These are phyloP conservation scores for Polydrusus tereticollis DNA, from an alignment of 2,888 invertebrate species.

Conservation along the genomic window DNA sequence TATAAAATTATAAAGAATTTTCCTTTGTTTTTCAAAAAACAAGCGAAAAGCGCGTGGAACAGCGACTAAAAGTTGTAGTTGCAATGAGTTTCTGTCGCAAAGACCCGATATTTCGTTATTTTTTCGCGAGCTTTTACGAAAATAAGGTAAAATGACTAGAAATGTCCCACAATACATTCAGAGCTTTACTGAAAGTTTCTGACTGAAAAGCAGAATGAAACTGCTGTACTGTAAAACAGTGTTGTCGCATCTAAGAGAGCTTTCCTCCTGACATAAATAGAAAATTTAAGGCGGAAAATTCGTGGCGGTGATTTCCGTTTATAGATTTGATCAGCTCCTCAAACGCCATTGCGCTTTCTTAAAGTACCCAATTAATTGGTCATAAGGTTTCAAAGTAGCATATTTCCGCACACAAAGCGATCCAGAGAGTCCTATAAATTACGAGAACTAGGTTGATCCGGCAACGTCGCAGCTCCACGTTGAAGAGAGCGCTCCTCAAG, in stretches of 20 bases:
- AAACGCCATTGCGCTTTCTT: no score
- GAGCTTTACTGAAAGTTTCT: constrained; percentile 45
- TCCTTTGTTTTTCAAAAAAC: neutral
- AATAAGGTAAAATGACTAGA: constrained; percentile 26
- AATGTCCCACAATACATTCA: constrained; percentile 7
- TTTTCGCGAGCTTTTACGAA: constrained; percentile 15
- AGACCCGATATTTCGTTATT: neutral
- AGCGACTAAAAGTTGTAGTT: neutral
- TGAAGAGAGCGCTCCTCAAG: constrained; percentile 41
- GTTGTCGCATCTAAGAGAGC: constrained; percentile 27
- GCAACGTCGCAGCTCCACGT: constrained; percentile 19
- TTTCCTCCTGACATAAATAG: neutral
- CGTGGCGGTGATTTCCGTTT: no score
- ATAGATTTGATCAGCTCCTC: no score
- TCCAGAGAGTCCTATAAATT: neutral
- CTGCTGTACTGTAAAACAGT: constrained; percentile 27
- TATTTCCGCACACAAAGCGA: no score
- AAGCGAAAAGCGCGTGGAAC: neutral
- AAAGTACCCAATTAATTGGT: no score
- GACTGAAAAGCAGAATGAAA: constrained; percentile 49
- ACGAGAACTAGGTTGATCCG: neutral
- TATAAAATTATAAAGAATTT: neutral
- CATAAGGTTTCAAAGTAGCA: no score
- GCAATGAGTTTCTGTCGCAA: neutral
- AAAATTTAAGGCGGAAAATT: no score